phyloP scores from a whole-genome alignment of 2,113 vertebrate genomes.

The Castor canadensis region DNA sequence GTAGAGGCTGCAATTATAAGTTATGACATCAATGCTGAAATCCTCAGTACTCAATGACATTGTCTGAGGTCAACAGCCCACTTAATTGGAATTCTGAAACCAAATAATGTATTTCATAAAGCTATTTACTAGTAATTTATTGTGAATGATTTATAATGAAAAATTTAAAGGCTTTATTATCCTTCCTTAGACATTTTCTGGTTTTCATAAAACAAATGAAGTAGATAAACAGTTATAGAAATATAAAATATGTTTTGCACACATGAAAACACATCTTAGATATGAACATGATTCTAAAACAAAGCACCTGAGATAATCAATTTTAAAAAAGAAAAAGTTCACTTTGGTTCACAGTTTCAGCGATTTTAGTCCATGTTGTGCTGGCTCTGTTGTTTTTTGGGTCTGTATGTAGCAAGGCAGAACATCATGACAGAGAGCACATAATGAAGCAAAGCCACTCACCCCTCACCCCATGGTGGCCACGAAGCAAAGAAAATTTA shows the following conservation, averaged over 20 bases:
- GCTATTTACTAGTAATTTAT: background rate
- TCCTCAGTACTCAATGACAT: background rate
- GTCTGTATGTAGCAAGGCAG: too few species aligned
- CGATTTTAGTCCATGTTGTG: too few species aligned
- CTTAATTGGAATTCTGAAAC: background rate
- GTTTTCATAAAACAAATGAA: background rate
- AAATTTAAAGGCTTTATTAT: background rate
- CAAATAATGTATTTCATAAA: background rate
- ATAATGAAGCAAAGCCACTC: too few species aligned
- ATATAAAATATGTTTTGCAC: background rate
- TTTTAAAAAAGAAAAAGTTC: too few species aligned
- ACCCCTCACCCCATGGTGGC: too few species aligned
- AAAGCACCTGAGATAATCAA: too few species aligned
- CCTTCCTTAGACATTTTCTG: background rate
- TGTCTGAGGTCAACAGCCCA: background rate
- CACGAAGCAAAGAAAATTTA: background rate
- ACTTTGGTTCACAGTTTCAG: too few species aligned
- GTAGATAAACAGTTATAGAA: background rate
- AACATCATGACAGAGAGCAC: too few species aligned
- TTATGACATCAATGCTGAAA: background rate
- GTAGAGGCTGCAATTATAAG: background rate
- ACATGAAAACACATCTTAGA: constrained; percentile 11
- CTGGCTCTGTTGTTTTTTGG: too few species aligned
- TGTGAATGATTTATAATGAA: background rate
- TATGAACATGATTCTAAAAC: background rate